phyloP scores from a whole-genome alignment of 2,113 vertebrate genomes.

The Heptranchias perlo region DNA sequence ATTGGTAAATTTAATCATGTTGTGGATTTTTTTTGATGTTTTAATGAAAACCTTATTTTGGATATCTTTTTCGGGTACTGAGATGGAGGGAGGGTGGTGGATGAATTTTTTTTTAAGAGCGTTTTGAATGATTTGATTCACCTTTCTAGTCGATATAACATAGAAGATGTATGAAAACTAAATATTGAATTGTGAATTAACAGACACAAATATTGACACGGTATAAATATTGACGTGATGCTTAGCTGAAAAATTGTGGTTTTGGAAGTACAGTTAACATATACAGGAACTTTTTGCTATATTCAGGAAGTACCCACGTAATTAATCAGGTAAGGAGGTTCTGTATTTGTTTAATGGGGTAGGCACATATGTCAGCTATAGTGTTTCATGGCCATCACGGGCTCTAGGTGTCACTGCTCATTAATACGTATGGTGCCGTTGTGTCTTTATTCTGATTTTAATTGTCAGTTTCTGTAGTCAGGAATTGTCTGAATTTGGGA shows the following conservation, averaged over 20 bases:
- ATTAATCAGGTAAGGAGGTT: not conserved
- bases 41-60: not conserved
- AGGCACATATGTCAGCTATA: not conserved
- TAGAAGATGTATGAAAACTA: not conserved
- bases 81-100: too few species aligned
- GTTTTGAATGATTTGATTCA: not conserved
- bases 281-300: not conserved
- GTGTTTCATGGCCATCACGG: not conserved
- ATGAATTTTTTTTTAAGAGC: too few species aligned
- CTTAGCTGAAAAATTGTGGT: not conserved
- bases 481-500: not conserved
- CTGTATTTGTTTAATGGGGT: not conserved
- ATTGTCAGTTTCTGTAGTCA: not conserved
- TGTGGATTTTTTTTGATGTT: too few species aligned
- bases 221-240: not conserved
- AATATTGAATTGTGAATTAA: not conserved
- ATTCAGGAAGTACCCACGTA: not conserved
- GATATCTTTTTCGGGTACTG: too few species aligned
- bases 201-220: not conserved
- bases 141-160: not conserved
- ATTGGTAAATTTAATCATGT: not conserved
- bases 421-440: not conserved
- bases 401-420: not conserved
- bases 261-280: not conserved
- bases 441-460: not conserved